These are phyloP conservation scores for Rapana venosa DNA, from an alignment of 2,888 invertebrate genomes.

Conservation along the genomic window DNA sequence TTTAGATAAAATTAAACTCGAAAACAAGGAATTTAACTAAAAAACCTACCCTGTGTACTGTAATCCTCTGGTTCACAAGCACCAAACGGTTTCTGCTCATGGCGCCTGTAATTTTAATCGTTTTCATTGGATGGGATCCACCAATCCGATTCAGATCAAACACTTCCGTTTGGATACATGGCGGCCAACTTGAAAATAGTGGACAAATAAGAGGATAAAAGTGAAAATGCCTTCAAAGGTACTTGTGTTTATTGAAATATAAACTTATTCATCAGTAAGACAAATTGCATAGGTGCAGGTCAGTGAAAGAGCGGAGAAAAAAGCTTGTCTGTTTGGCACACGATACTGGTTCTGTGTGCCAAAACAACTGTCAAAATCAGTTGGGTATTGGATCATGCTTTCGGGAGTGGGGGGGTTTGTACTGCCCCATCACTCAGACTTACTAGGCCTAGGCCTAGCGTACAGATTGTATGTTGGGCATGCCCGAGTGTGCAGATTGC, in stretches of 20 bases:
- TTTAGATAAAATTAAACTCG: too few relatives aligned
- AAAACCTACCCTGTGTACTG: too few relatives aligned
- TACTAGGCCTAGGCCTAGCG: too few relatives aligned
- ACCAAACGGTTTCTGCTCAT: not conserved
- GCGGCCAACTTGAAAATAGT: conserved; percentile 34
- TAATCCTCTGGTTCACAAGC: too few relatives aligned
- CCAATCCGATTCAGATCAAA: conserved; percentile 12
- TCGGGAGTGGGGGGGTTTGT: too few relatives aligned
- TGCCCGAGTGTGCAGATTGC: too few relatives aligned
- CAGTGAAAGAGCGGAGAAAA: not conserved
- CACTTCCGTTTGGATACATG: conserved; percentile 38
- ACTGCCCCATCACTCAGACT: too few relatives aligned
- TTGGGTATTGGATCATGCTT: too few relatives aligned
- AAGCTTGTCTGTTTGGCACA: not conserved
- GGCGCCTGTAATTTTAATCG: not conserved
- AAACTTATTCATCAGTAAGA: too few relatives aligned
- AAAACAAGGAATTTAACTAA: too few relatives aligned
- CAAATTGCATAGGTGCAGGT: not conserved
- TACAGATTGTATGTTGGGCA: too few relatives aligned
- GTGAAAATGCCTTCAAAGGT: conserved; percentile 31
- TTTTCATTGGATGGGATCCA: conserved; percentile 8
- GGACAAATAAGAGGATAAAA: not conserved
- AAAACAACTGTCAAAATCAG: not conserved
- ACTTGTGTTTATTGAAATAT: not conserved
- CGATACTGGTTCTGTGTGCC: not conserved